Base-by-base conservation (phyloP, 2,888 invertebrate species). In the Adelognathus sp. region DNA sequence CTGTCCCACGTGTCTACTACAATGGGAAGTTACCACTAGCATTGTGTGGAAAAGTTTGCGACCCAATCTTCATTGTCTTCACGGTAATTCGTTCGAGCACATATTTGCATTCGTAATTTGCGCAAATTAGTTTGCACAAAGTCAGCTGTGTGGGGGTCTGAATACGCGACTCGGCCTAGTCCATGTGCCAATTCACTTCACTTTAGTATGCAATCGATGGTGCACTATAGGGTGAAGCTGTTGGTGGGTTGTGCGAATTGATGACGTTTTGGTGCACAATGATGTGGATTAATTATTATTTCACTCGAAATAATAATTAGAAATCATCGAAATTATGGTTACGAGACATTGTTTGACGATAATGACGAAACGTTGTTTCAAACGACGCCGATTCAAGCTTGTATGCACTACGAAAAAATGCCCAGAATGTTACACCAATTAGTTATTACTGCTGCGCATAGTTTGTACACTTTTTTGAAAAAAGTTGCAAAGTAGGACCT, bases 91-190 rank as follows among this genome's bases (percentile, higher is more conserved):
- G 18, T 27, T 54, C 27, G 33, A 18, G 60, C 33, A 60, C 50
- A 24, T 70, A 66, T 79, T 79, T 75, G 74, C 75, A 27, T n/a
- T 60, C 11, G 70, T 39, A 74, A 79, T 79, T 79, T 75, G 41
- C 66, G 54, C 24, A 64, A 75, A 79, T 79, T 74, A 74, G 78
- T 74, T 79, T 75, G 70, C 56, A 60, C 24, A 31, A 54, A 39
- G 61, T 75, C 60, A 54, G 31, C 36, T 9, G 52, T 64, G 16
- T 54, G 18, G 14, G 56, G 39, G 14, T 36, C 18, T 31, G 16
- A n/a, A n/a, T 4, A 3, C 2, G 27, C 24, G 21, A 11, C 21
- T 21, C 14, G 46, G 7, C 9, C 3, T 11, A 14, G 9, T 46
- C 39, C 18, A 31, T 6, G 31, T 52, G 21, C 31, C 50, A 16